A percentile compares a stretch with the other conserved stretches of the same genome.
Conservation (phyloP, 1,140 invertebrate species). For the Paralvinella palmiformis region DNA sequence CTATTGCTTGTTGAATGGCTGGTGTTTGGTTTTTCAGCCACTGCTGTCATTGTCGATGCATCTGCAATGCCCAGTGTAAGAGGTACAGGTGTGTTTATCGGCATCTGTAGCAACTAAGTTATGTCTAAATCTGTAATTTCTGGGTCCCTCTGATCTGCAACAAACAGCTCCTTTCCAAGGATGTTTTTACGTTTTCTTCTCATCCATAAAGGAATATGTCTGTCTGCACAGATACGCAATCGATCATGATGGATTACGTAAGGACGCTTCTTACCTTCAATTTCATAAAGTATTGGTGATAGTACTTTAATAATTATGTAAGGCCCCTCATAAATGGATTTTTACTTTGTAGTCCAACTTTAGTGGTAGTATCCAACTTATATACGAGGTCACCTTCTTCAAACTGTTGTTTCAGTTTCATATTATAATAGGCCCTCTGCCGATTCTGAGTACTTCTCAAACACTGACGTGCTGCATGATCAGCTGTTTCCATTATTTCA, state of each 20-base stretch:
- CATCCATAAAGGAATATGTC: not conserved
- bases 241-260: not conserved
- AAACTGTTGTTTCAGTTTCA: not conserved
- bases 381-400: not conserved
- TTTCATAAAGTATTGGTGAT: not conserved
- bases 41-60: too few relatives aligned
- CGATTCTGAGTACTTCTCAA: not conserved
- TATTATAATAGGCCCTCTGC: not conserved
- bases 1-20: too few relatives aligned
- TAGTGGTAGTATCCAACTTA: not conserved
- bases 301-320: not conserved
- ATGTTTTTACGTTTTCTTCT: not conserved
- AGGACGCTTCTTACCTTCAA: not conserved
- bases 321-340: not conserved
- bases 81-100: too few relatives aligned
- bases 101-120: too few relatives aligned
- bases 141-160: too few relatives aligned
- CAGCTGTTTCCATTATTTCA: too few relatives aligned
- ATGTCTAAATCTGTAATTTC: too few relatives aligned
- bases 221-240: not conserved
- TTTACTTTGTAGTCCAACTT: not conserved
- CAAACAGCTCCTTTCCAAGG: too few relatives aligned
- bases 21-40: too few relatives aligned
- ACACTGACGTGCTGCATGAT: not conserved
- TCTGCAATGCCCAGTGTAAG: too few relatives aligned